phyloP scores from a whole-genome alignment of 2,888 invertebrate genomes.

The Leuctra nigra region DNA sequence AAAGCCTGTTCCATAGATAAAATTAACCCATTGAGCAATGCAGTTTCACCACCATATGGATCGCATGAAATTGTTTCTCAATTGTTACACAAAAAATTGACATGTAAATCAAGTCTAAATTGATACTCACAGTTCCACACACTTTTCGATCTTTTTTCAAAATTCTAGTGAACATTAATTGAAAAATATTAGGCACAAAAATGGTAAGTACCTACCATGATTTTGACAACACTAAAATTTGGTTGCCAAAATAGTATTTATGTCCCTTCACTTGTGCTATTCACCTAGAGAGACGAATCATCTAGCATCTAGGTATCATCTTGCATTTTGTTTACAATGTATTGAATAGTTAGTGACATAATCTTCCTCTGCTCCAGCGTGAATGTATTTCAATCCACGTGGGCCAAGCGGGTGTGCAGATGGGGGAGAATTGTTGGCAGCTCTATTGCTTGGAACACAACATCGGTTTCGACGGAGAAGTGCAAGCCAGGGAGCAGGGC shows the following conservation, averaged over 20 bases:
- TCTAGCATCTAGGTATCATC: too few species aligned
- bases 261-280: too few species aligned
- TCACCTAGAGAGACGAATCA: too few species aligned
- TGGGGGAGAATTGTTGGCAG: conserved; percentile 81
- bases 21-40: not conserved
- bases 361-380: conserved; percentile 49
- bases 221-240: too few species aligned
- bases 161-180: not conserved
- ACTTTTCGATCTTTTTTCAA: not conserved
- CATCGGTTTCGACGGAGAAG: conserved; percentile 69
- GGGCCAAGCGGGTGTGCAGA: conserved; percentile 81
- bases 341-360: not conserved
- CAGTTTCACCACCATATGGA: not conserved
- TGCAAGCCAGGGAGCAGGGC: not conserved
- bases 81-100: not conserved
- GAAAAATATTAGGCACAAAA: not conserved
- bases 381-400: conserved; percentile 84
- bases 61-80: not conserved
- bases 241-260: too few species aligned
- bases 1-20: too few species aligned
- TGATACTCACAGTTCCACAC: not conserved
- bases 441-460: conserved; percentile 76
- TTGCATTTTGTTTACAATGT: too few species aligned
- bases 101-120: not conserved
- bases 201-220: not conserved